Evolutionary conservation across 2,888 invertebrate species (phyloP).

Genomic region (Pomacea canaliculata): DNA sequence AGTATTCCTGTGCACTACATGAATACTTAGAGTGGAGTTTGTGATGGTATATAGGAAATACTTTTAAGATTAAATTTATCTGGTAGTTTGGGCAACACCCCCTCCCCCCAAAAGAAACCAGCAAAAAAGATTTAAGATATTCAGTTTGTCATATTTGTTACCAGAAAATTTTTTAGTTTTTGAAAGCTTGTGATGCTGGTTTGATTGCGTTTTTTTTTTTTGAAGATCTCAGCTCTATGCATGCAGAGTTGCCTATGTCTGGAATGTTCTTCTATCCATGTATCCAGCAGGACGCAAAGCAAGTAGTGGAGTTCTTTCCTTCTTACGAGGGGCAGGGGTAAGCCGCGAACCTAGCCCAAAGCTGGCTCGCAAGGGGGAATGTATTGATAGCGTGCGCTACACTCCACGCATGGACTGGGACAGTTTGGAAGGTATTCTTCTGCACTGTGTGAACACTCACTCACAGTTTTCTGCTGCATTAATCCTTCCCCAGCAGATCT

Average conservation of each 20-base stretch:
- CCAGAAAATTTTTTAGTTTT: too few species aligned
- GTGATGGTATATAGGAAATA: too few species aligned
- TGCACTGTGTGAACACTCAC: not conserved
- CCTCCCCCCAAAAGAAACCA: too few species aligned
- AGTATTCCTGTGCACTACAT: too few species aligned
- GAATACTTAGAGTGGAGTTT: too few species aligned
- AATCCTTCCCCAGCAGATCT: not conserved
- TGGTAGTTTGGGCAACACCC: too few species aligned
- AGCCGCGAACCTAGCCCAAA: constrained; percentile 50
- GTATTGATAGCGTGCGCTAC: constrained; percentile 58
- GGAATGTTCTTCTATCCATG: not conserved
- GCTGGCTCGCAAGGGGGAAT: constrained; percentile 37
- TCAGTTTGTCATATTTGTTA: too few species aligned
- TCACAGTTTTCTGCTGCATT: not conserved
- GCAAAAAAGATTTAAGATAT: too few species aligned
- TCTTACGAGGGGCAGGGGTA: constrained; percentile 49
- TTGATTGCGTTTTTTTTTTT: not conserved
- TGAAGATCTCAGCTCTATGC: not conserved
- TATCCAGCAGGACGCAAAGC: constrained; percentile 35
- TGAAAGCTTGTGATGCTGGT: too few species aligned
- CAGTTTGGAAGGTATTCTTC: constrained; percentile 32
- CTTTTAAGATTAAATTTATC: too few species aligned
- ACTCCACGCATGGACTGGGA: constrained; percentile 51
- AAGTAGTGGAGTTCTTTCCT: constrained; percentile 55
- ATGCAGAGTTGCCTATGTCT: not conserved